phyloP scores from a whole-genome alignment of 2,113 vertebrate species.

The Ascaphus truei region DNA sequence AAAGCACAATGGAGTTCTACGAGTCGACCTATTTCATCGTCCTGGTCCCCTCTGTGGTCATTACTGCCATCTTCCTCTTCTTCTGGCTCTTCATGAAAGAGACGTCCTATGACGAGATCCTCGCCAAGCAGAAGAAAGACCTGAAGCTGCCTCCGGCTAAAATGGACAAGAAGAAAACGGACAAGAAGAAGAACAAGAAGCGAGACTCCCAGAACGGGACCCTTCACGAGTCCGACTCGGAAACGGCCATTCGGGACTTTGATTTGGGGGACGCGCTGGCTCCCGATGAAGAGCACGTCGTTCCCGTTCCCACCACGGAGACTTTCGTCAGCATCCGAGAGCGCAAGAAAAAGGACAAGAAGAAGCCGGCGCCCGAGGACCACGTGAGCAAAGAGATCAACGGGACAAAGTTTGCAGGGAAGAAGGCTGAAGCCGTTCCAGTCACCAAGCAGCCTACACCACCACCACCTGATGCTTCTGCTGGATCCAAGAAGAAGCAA shows the following conservation, averaged over 20 bases:
- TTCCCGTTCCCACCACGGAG: conserved; percentile 52
- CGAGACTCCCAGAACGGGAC: conserved; percentile 78
- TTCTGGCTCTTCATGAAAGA: conserved; percentile 99
- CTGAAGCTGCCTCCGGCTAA: conserved; percentile 76
- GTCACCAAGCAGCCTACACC: conserved; percentile 78
- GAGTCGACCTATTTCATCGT: conserved; percentile 93
- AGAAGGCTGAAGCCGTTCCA: conserved; percentile 68
- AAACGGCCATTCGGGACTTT: conserved; percentile 72
- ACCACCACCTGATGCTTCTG: conserved; percentile 54
- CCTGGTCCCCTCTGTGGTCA: conserved; percentile 87
- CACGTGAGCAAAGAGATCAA: conserved; percentile 68
- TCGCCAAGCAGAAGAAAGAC: conserved; percentile 89
- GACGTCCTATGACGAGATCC: conserved; percentile 92
- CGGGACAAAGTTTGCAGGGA: conserved; percentile 72
- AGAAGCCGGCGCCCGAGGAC: conserved; percentile 60
- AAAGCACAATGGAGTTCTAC: conserved; percentile 88
- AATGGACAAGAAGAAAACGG: conserved; percentile 86
- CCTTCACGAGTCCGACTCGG: conserved; percentile 86
- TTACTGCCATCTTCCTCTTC: conserved; percentile 92
- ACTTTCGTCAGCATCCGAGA: conserved; percentile 67
- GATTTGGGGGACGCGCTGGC: conserved; percentile 69
- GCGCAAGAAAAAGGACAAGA: conserved; percentile 92
- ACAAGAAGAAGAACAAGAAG: conserved; percentile 96
- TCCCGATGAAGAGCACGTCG: conserved; percentile 65
- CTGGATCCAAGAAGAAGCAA: conserved; percentile 72